These are phyloP conservation scores for Etheostoma perlongum DNA, from an alignment of 2,797 vertebrate genomes.

Conservation along the genomic window DNA sequence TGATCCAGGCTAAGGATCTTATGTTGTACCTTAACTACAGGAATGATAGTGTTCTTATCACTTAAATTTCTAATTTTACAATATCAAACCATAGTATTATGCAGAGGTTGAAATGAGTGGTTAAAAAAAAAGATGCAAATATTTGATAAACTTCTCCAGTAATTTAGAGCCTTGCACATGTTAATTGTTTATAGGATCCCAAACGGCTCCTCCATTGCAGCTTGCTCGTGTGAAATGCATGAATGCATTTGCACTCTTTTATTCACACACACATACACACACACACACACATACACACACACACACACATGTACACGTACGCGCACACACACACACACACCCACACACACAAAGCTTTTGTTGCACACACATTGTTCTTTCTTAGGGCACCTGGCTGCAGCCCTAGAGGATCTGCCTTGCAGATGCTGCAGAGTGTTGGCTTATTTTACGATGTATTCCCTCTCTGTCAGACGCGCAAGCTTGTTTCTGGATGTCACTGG, in stretches of 20 bases:
- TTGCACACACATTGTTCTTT: constrained; percentile 15
- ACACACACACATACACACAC: background rate
- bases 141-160: background rate
- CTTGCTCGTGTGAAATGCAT: constrained; percentile 1
- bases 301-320: constrained; percentile 8
- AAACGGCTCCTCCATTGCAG: background rate
- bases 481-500: constrained; percentile 22
- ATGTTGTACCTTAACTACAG: background rate
- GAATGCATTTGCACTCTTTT: constrained; percentile 15
- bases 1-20: background rate
- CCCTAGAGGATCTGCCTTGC: constrained; percentile 34
- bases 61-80: background rate
- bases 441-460: constrained; percentile 54
- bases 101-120: background rate
- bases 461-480: constrained; percentile 17
- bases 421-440: constrained; percentile 47
- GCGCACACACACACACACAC: background rate
- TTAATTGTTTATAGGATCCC: constrained; percentile 5
- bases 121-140: background rate
- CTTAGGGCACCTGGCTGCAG: constrained; percentile 46
- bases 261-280: background rate
- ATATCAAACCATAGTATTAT: background rate
- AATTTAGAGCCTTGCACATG: background rate
- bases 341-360: background rate
- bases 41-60: background rate